A percentile compares a stretch with the other conserved stretches of the same genome.
These are phyloP conservation scores for Calliopsis andreniformis DNA, from an alignment of 1,140 invertebrate genomes.

Conservation along the genomic window DNA sequence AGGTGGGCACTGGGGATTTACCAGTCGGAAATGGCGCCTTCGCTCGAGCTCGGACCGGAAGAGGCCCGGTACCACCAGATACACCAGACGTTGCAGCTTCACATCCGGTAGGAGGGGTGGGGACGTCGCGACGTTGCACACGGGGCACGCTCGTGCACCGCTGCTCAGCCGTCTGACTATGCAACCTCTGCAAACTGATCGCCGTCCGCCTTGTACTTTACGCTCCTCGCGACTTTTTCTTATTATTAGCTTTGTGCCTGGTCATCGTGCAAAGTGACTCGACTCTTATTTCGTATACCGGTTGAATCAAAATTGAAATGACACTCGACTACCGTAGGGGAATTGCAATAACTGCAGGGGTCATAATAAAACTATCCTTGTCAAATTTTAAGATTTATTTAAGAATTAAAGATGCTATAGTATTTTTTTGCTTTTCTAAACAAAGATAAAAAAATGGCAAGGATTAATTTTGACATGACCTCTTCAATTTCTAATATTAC, in stretches of 20 bases:
- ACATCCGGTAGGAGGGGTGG: slow-evolving; percentile 84
- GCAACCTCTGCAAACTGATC: slow-evolving; percentile 93
- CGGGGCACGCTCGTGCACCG: slow-evolving; percentile 84
- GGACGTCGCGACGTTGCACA: slow-evolving; percentile 77
- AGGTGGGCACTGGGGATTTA: slow-evolving; percentile 73
- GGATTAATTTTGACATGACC: too few relatives aligned
- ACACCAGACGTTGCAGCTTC: slow-evolving; percentile 88
- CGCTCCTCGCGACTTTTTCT: neutral
- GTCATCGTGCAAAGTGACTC: neutral
- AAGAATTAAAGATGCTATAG: too few relatives aligned
- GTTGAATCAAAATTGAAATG: too few relatives aligned
- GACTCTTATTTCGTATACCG: too few relatives aligned
- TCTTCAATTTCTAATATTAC: too few relatives aligned
- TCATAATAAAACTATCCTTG: too few relatives aligned
- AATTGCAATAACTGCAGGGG: too few relatives aligned
- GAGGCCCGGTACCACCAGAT: slow-evolving; percentile 88
- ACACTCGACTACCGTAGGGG: too few relatives aligned
- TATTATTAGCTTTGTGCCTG: neutral
- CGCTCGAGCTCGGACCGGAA: slow-evolving; percentile 78
- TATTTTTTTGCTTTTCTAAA: too few relatives aligned
- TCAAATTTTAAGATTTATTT: too few relatives aligned
- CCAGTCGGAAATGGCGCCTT: slow-evolving; percentile 70
- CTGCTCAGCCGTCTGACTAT: slow-evolving; percentile 92
- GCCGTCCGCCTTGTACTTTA: neutral
- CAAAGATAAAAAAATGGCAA: too few relatives aligned